These are phyloP conservation scores for Tortrix viridana DNA, from an alignment of 2,888 invertebrate species.

Conservation along the genomic window DNA sequence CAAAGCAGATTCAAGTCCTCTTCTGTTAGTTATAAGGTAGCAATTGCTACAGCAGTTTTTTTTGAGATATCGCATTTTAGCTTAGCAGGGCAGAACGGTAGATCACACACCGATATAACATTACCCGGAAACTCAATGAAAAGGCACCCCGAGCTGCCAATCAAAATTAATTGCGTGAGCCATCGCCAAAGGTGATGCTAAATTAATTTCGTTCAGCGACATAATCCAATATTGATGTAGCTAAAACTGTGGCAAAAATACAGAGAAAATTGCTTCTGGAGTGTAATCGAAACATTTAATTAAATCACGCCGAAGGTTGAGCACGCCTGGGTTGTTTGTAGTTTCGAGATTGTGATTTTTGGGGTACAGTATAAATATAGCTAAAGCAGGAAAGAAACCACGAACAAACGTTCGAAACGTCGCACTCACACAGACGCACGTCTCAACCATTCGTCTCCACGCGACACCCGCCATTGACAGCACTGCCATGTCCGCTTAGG, in stretches of 20 bases:
- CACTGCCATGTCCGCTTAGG: too few species aligned
- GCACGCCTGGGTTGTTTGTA: slow-evolving; percentile 18
- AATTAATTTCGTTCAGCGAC: slow-evolving; percentile 35
- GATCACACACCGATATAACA: slow-evolving; percentile 25
- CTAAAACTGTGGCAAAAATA: slow-evolving; percentile 32
- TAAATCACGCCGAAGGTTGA: slow-evolving; percentile 19
- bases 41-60: too few species aligned
- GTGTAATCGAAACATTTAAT: slow-evolving; percentile 31
- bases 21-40: too few species aligned
- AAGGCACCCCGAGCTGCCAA: slow-evolving; percentile 31
- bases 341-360: slow-evolving; percentile 23
- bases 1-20: too few species aligned
- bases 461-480: too few species aligned
- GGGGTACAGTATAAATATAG: not conserved
- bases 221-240: slow-evolving; percentile 36
- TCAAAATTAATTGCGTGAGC: slow-evolving; percentile 36
- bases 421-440: too few species aligned
- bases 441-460: too few species aligned
- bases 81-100: too few species aligned
- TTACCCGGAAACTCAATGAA: slow-evolving; percentile 22
- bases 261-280: slow-evolving; percentile 24
- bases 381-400: too few species aligned
- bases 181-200: slow-evolving; percentile 31
- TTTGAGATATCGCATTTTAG: too few species aligned
- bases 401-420: too few species aligned